Base-by-base conservation (phyloP, 2,113 vertebrate species). In the Oryzias celebensis region DNA sequence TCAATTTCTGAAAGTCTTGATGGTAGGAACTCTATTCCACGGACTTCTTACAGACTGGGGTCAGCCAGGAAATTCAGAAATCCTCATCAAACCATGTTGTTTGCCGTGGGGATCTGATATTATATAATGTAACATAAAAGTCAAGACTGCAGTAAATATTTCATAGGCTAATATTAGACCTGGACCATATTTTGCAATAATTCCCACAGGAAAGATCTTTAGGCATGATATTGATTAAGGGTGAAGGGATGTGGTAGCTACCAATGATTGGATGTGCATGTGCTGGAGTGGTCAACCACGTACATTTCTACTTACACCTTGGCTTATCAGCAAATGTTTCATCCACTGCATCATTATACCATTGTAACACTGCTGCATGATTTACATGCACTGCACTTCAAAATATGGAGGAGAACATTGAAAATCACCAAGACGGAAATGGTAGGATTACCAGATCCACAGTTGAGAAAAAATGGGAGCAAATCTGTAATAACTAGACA, bases 21-120 rank as follows among this genome's bases (percentile, higher is more conserved):
- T 82, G 69, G 71, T 60, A 76, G 65, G 78, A 84, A 85, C 79
- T 88, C 77, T 71, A 70, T 68, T 83, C 66, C 68, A 71, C 58
- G 55, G 64, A 65, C 78, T 86, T 79, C 78, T 75, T 51, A 52
- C 65, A 83, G 67, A 73, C 75, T 68, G 80, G 73, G 64, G 64
- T 75, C 60, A 84, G 77, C 78, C 64, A 82, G 77, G 67, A 75
- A 70, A 75, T 10, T 46, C 57, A 68, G 68, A 80, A 82, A 81
- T 58, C 55, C 72, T 47, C 58, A 74, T 79, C 41, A 73, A 62
- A 54, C 61, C 3, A 45, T 24, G 42, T 48, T 56, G 53, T 51
- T 61, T 46, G 12, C 67, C 70, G 36, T 56, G 49, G 59, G 45
- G 65, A 62, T 53, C 31, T 56, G 12, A 68, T 70, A 59, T 50